Evolutionary conservation across 1,140 invertebrate species (phyloP).

Genomic region (Hyphantria cunea): DNA sequence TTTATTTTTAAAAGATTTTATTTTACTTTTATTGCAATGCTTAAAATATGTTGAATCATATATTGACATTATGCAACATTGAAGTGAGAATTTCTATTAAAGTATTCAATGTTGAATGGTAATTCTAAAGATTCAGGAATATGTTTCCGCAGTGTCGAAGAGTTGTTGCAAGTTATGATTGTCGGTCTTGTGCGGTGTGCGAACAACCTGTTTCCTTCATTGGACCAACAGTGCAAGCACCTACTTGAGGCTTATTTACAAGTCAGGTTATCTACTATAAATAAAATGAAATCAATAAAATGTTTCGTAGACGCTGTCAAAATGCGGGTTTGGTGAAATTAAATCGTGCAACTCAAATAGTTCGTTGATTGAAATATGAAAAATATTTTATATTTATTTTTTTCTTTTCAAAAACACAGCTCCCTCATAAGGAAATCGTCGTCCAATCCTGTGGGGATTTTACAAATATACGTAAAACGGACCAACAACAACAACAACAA

Average conservation of each 20-base stretch:
- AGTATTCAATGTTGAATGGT: not conserved
- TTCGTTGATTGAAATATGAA: too few relatives aligned
- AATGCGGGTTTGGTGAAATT: too few relatives aligned
- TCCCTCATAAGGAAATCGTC: too few relatives aligned
- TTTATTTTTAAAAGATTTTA: not conserved
- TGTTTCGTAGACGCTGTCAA: too few relatives aligned
- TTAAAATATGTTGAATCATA: not conserved
- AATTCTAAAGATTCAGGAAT: not conserved
- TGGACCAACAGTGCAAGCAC: not conserved
- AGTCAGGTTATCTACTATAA: not conserved
- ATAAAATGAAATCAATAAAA: too few relatives aligned
- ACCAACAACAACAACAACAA: too few relatives aligned
- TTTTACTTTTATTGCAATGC: not conserved
- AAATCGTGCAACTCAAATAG: too few relatives aligned
- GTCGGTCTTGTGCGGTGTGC: too few relatives aligned
- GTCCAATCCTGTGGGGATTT: too few relatives aligned
- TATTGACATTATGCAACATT: not conserved
- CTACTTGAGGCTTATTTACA: constrained; percentile 1
- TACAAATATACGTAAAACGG: too few relatives aligned
- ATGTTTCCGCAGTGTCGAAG: not conserved
- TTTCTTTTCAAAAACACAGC: too few relatives aligned
- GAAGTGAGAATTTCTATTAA: not conserved
- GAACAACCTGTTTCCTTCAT: constrained; percentile 1
- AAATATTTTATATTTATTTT: too few relatives aligned
- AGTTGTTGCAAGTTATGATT: not conserved